These are phyloP conservation scores for Chelon auratus DNA, from an alignment of 2,797 vertebrate genomes.

Conservation along the genomic window DNA sequence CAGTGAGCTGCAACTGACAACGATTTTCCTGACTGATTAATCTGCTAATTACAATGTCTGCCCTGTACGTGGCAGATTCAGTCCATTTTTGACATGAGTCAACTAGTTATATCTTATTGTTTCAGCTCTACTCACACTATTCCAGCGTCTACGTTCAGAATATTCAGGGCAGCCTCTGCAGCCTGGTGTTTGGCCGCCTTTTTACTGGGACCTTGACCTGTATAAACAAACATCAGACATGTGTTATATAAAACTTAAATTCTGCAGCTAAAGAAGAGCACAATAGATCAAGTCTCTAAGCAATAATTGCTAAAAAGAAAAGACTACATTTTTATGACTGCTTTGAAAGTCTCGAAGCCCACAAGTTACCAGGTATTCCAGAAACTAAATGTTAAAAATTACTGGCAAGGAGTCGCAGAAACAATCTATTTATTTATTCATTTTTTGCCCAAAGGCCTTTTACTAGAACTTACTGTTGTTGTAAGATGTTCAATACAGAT, in stretches of 20 bases:
- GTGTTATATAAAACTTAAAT: neutral
- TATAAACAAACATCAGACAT: slow-evolving; percentile 15
- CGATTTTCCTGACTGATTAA: neutral
- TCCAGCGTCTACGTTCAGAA: slow-evolving; percentile 83
- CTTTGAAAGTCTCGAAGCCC: neutral
- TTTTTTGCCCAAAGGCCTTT: neutral
- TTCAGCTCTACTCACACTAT: slow-evolving; percentile 76
- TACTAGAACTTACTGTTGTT: neutral
- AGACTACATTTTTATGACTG: neutral
- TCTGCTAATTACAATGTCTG: neutral
- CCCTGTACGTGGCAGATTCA: neutral
- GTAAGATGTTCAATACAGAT: neutral
- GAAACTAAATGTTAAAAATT: neutral
- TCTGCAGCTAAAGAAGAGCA: too few relatives aligned
- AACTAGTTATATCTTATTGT: neutral
- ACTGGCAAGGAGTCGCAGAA: neutral
- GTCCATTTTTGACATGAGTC: neutral
- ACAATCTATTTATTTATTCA: neutral
- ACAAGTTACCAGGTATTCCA: neutral
- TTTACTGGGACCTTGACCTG: slow-evolving; percentile 92
- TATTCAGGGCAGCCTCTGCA: slow-evolving; percentile 87
- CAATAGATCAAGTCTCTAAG: too few relatives aligned
- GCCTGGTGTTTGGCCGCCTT: slow-evolving; percentile 93
- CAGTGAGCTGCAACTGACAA: neutral
- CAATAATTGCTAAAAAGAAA: too few relatives aligned